A percentile compares a stretch with the other conserved stretches of the same genome.
phyloP scores from a whole-genome alignment of 1,140 invertebrate species.

The Parapsyche elsis region DNA sequence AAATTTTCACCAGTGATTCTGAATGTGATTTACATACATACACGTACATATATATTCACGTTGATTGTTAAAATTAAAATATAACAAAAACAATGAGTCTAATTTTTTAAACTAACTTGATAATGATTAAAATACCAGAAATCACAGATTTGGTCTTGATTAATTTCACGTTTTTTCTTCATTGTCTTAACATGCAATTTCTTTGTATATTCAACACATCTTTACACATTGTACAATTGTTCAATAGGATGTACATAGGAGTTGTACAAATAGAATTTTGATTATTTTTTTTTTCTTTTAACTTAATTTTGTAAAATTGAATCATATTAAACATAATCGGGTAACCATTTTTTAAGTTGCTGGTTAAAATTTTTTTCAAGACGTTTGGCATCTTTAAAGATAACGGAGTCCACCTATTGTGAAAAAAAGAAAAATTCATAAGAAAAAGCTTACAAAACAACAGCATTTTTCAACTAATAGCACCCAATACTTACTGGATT shows the following conservation, averaged over 20 bases:
- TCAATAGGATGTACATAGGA: background rate
- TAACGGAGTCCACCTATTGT: slow-evolving; percentile 80
- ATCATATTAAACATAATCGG: slow-evolving; percentile 73
- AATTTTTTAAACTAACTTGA: too few species aligned
- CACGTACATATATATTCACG: too few species aligned
- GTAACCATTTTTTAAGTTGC: slow-evolving; percentile 83
- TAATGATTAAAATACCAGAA: too few species aligned
- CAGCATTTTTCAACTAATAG: background rate
- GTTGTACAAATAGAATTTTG: background rate
- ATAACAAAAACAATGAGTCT: too few species aligned
- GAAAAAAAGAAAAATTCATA: background rate
- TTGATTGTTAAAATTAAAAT: too few species aligned
- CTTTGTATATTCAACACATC: too few species aligned
- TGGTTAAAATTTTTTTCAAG: slow-evolving; percentile 89
- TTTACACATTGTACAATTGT: too few species aligned
- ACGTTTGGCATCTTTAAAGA: slow-evolving; percentile 85
- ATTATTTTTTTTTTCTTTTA: background rate
- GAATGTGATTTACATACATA: too few species aligned
- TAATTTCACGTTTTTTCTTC: too few species aligned
- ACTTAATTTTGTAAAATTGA: slow-evolving; percentile 1
- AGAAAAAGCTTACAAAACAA: background rate
- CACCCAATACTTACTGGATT: slow-evolving; percentile 77
- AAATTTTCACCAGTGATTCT: too few species aligned
- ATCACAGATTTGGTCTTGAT: too few species aligned
- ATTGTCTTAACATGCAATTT: too few species aligned